These are phyloP conservation scores for Phalera bucephala DNA, from an alignment of 2,888 invertebrate species.

Conservation along the genomic window DNA sequence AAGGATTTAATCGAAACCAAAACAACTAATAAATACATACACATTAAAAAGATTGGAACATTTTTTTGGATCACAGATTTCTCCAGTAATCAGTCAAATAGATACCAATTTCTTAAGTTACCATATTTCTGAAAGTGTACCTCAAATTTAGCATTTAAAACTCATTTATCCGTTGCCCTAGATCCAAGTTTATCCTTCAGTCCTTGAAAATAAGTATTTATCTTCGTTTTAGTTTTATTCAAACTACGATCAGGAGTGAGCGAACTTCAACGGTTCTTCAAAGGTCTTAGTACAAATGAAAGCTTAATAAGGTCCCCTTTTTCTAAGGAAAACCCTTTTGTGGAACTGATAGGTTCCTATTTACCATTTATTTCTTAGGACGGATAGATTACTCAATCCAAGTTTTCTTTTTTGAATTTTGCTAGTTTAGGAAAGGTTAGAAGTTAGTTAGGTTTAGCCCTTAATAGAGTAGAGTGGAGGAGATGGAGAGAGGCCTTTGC, in stretches of 20 bases:
- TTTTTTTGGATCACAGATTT: too few relatives aligned
- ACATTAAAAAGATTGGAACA: too few relatives aligned
- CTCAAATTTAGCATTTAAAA: too few relatives aligned
- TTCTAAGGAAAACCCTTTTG: conserved; percentile 13
- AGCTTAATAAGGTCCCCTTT: conserved; percentile 14
- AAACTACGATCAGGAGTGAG: conserved; percentile 7
- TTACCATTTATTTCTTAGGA: conserved; percentile 18
- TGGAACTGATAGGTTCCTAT: conserved; percentile 13
- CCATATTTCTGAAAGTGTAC: too few relatives aligned
- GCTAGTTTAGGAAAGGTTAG: too few relatives aligned
- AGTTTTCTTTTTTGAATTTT: not conserved
- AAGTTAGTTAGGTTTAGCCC: too few relatives aligned
- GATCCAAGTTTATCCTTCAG: not conserved
- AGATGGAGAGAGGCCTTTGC: too few relatives aligned
- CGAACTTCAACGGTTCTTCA: conserved; percentile 9
- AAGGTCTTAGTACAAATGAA: conserved; percentile 13
- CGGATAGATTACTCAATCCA: conserved; percentile 3
- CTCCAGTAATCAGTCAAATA: too few relatives aligned
- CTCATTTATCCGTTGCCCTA: conserved; percentile 2
- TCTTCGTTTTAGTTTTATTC: conserved; percentile 5
- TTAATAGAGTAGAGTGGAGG: too few relatives aligned
- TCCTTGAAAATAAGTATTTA: not conserved
- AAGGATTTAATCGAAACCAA: too few relatives aligned
- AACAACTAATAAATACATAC: too few relatives aligned
- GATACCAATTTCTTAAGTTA: too few relatives aligned